phyloP scores from a whole-genome alignment of 2,888 invertebrate genomes.

The Eretmocerus hayati region DNA sequence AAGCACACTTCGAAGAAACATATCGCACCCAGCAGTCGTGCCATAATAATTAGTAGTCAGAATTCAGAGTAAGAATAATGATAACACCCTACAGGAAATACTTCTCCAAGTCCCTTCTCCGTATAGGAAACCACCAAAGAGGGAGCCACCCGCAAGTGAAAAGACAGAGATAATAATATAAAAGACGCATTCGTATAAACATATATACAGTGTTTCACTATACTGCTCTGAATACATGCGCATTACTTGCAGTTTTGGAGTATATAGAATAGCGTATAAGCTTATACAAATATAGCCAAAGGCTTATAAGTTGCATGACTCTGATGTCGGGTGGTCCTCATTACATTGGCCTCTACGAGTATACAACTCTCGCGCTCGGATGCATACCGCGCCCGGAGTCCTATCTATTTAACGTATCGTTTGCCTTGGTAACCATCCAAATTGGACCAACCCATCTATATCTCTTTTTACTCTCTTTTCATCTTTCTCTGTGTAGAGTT shows the following conservation, averaged over 20 bases:
- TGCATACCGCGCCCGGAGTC: conserved; percentile 30
- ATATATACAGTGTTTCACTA: no score
- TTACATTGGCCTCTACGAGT: conserved; percentile 33
- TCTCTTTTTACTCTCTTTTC: conserved; percentile 24
- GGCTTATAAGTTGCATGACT: conserved; percentile 2
- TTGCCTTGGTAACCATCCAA: conserved; percentile 47
- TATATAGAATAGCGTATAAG: no score
- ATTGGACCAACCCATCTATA: conserved; percentile 37
- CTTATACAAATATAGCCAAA: conserved; percentile 16
- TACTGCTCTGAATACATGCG: no score
- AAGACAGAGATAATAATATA: no score
- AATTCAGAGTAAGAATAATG: not conserved
- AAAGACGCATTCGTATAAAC: no score
- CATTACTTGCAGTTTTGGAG: no score
- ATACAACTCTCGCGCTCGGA: not conserved
- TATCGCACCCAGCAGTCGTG: not conserved
- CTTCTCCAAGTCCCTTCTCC: no score
- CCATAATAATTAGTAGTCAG: not conserved
- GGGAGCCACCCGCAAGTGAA: no score
- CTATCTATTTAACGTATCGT: conserved; percentile 48
- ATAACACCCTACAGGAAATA: not conserved
- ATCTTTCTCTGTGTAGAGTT: conserved; percentile 1
- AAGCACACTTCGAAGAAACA: no score
- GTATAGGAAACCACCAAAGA: no score
- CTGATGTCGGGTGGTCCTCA: conserved; percentile 45